A percentile compares a stretch with the other conserved stretches of the same genome.
phyloP scores from a whole-genome alignment of 2,113 vertebrate genomes.

The Bubo bubo region DNA sequence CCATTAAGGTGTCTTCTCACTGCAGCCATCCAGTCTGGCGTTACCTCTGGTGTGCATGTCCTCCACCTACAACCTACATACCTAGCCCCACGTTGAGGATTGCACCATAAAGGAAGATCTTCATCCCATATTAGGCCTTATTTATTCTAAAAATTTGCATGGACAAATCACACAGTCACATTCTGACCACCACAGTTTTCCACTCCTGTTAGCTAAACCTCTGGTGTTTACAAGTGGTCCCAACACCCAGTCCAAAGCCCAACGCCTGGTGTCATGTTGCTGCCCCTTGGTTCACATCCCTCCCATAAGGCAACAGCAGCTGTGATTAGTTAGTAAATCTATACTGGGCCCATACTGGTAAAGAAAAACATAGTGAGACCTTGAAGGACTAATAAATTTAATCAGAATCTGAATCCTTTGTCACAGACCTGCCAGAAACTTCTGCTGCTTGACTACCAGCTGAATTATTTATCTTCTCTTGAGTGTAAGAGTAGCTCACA shows the following conservation, averaged over 20 bases:
- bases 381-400: not conserved
- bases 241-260: not conserved
- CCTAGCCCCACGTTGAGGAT: accelerated
- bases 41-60: not conserved
- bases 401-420: not conserved
- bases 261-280: accelerated
- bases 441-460: not conserved
- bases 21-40: not conserved
- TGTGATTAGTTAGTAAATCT: not conserved
- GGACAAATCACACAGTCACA: accelerated
- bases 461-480: not conserved
- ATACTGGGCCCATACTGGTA: not conserved
- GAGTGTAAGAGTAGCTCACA: not conserved
- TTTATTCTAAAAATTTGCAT: not conserved
- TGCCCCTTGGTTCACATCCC: not conserved
- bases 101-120: not conserved
- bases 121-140: not conserved
- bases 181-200: not conserved
- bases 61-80: not conserved
- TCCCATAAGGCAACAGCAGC: not conserved
- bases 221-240: not conserved
- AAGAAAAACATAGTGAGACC: not conserved
- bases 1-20: not conserved
- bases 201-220: not conserved
- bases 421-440: not conserved